phyloP scores from a whole-genome alignment of 2,797 vertebrate species.

The Lagorchestes hirsutus region DNA sequence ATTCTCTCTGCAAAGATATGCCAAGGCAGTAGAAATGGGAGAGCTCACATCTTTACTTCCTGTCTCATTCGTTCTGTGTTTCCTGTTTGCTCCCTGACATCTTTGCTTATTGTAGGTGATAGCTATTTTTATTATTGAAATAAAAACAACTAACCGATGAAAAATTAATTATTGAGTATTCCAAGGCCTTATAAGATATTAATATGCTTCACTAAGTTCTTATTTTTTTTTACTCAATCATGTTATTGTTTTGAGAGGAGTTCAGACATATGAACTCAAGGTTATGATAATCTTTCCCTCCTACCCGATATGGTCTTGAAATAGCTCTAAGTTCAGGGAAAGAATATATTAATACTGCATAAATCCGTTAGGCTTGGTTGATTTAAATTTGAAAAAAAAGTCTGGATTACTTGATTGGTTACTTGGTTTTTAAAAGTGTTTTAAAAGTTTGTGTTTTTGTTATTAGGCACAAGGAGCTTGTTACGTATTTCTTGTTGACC shows the following conservation, averaged over 20 bases:
- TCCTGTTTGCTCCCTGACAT: slow-evolving; percentile 41
- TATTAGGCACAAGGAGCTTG: neutral
- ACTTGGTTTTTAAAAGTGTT: neutral
- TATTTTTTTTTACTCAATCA: slow-evolving; percentile 78
- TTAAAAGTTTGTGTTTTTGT: neutral
- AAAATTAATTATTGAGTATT: slow-evolving; percentile 84
- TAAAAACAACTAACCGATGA: slow-evolving; percentile 83
- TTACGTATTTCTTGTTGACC: slow-evolving; percentile 3
- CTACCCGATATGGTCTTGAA: slow-evolving; percentile 76
- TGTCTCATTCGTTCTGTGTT: slow-evolving; percentile 30
- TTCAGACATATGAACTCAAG: slow-evolving; percentile 71
- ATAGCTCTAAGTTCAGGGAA: slow-evolving; percentile 63
- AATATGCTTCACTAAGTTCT: slow-evolving; percentile 78
- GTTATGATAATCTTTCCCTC: slow-evolving; percentile 64
- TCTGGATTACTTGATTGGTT: neutral
- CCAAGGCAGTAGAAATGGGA: neutral
- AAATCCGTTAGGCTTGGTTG: slow-evolving; percentile 60
- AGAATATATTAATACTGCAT: neutral
- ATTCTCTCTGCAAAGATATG: neutral
- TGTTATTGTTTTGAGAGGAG: slow-evolving; percentile 78
- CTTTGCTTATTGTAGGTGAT: slow-evolving; percentile 40
- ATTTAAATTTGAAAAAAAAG: slow-evolving; percentile 58
- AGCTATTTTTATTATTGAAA: slow-evolving; percentile 75
- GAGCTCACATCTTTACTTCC: neutral
- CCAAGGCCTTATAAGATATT: slow-evolving; percentile 84